Evolutionary conservation across 2,797 vertebrate species (phyloP), one percentile per base, ranked within the genome.

Genomic region (Sarcoramphus papa): DNA sequence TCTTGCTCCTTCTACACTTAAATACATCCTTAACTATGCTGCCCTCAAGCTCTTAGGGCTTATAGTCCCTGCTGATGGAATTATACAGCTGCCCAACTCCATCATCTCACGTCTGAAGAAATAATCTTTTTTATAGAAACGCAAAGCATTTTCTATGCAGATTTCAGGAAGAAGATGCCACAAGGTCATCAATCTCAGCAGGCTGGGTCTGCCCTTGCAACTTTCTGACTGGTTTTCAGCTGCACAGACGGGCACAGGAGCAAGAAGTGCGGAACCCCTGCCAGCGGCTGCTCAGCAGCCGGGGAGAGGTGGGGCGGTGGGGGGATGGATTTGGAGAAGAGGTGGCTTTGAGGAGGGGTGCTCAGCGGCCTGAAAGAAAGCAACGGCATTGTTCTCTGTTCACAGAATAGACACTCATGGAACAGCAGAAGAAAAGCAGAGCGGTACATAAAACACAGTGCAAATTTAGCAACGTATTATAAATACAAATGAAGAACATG

Each of bases 371-470:
- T 67, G 40, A 54, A 60, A 53, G 40, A 50, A 54, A 51, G 24
- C 12, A 56, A 16, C 0, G 1, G 41, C 64, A 43, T 59, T 0
- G 0, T 48, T 43, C 45, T 54, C 64, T 69, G n/a, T 16, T 45
- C 28, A 20, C 2, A 4, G 23, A 77, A 76, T 2, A 40, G 76
- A 50, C 19, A 27, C 19, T 90, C 33, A 13, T 10, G 47, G 65
- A 91, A 37, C 7, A 43, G 72, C 30, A 68, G 40, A 76, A 86
- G 63, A 77, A 74, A 82, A 79, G 62, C 15, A 48, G 41, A 85
- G 77, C 0, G 1, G 30, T 27, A 48, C 28, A 73, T 30, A 72
- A 94, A 97, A 54, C 14, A 14, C 3, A 47, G 54, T 30, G 43
- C 24, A 57, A 73, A 74, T 64, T 88, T 73, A 91, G 81, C 28